Base-by-base conservation (phyloP, 2,797 vertebrate genomes). In the Sandelia bainsii region DNA sequence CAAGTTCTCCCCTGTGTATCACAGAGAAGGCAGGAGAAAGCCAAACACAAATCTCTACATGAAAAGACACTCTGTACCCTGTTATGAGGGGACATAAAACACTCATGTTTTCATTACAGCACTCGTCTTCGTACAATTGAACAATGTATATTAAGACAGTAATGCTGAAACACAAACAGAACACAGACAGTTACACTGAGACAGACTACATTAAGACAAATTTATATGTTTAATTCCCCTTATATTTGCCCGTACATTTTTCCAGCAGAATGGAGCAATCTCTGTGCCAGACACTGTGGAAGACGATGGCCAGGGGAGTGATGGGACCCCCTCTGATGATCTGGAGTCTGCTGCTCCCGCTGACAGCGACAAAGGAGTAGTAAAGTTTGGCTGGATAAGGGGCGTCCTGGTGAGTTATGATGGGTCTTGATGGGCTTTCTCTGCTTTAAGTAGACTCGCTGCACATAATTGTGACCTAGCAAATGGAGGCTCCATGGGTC, bases 331-430 rank as follows among this genome's bases (percentile, higher is more conserved):
- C 6, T 93, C 86, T 59, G 96, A 96, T 6, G 96, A 98, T 12
- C 85, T 96, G 82, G 93, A 95, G 75, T 91, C 93, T 40, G 91
- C 51, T 29, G 19, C 54, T 53, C 94, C 95, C 19, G 77, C 79
- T 11, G 93, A 96, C 9, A 82, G 54, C 3, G 83, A 85, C 5
- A 88, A 88, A 39, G 81, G 86, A 4, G 93, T 79, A 22, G 92
- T 98, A 70, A 99, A 97, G 91, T 99, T 99, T 0, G 98, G 98
- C 90, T 99, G 98, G 98, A 96, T 99, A 89, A 97, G 96, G 87
- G 98, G 98, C 45, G 98, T 99, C 83, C 94, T 99, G 97, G 98
- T 99, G 90, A 98, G 97, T 91, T 80, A 77, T 45, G 60, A 9
- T 13, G 17, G 48, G 57, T 69, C 67, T 25, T 19, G 25, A 40